These are phyloP conservation scores for Arion vulgaris DNA, from an alignment of 1,140 invertebrate genomes.

Conservation along the genomic window DNA sequence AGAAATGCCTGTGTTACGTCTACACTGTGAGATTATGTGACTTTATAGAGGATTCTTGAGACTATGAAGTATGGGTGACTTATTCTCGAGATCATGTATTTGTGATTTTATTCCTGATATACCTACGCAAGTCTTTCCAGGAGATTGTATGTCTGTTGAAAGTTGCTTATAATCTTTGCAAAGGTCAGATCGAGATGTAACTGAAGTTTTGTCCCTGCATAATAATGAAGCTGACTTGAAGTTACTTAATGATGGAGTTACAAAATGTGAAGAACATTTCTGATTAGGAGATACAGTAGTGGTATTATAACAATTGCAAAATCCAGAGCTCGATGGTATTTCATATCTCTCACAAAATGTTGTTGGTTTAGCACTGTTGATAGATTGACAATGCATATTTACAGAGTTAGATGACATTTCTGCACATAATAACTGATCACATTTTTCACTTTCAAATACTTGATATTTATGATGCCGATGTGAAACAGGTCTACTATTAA, in stretches of 20 bases:
- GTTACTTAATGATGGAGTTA: not conserved
- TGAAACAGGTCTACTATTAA: not conserved
- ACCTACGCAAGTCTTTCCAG: too few relatives aligned
- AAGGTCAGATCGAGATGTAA: not conserved
- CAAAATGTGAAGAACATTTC: not conserved
- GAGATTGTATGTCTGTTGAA: not conserved
- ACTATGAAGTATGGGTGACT: not conserved
- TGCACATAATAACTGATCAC: not conserved
- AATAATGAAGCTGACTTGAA: not conserved
- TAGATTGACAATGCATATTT: not conserved
- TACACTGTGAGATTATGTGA: too few relatives aligned
- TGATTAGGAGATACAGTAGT: not conserved
- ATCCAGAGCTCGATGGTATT: not conserved
- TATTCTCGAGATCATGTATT: not conserved
- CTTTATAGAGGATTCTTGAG: not conserved
- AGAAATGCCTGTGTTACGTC: not conserved
- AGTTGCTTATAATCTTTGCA: not conserved
- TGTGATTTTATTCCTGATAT: not conserved
- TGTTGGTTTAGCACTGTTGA: not conserved
- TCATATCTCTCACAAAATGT: not conserved
- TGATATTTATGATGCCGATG: not conserved
- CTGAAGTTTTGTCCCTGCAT: not conserved
- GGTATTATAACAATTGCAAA: not conserved
- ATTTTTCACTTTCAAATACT: not conserved
- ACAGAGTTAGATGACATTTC: not conserved